Evolutionary conservation across 2,797 vertebrate genomes (phyloP), one percentile per base, ranked within the genome.

Genomic region (Anableps anableps): DNA sequence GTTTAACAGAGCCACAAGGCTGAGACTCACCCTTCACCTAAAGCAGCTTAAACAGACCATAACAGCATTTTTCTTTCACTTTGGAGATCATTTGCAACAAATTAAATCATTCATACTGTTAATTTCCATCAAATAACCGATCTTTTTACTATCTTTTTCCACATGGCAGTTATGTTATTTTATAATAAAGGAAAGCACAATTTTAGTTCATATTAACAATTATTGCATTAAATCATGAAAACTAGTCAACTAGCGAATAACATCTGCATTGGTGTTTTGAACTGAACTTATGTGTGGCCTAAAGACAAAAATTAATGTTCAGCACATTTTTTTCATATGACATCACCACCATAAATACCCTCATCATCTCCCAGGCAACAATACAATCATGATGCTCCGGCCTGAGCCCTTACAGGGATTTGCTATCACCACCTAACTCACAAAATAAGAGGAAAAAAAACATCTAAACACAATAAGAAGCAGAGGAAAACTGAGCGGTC

Each of bases 1-100:
- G 75, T 17, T 71, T 88, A 78, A 86, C 80, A 77, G 76, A 79
- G 34, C 78, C 58, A 74, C 31, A 41, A 80, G 68, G 60, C 83
- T 29, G 74, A 81, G 62, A 78, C 79, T 84, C 72, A 85, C 72
- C 74, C 79, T 43, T 60, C 62, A 83, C 72, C 73, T 75, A 13
- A 7, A 48, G 26, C 6, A 17, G 1, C 51, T 72, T 70, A 78
- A 64, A 84, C 76, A 47, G 43, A 50, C 36, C 11, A 58, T 29
- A 55, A 10, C 17, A 50, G 66, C 19, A 34, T 48, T 55, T 36
- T 48, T 58, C 14, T 47, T 48, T 70, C 9, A 31, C 36, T 26
- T 23, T 55, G 34, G 21, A 19, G 5, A 29, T 64, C 17, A 55
- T 55, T 75, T 36, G 16, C 51, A 71, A 48, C 0, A 62, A 50